A percentile compares a stretch with the other conserved stretches of the same genome.
Conservation (phyloP, 2,113 vertebrate genomes). For the Neodon shergylaensis region DNA sequence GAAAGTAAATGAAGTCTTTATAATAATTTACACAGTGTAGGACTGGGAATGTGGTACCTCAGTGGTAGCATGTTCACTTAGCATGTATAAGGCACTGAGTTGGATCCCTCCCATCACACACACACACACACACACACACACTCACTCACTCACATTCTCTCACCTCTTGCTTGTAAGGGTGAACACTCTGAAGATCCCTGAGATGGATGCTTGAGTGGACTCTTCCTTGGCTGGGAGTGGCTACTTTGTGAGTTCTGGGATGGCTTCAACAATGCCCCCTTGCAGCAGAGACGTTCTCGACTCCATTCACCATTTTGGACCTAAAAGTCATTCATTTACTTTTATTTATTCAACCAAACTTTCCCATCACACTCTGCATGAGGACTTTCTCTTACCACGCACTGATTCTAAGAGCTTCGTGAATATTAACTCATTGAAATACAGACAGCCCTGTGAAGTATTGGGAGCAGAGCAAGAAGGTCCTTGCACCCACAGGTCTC, state of each 20-base stretch:
- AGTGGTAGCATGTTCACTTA: background rate
- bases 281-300: slow-evolving; percentile 17
- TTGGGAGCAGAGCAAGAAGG: background rate
- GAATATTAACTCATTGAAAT: background rate
- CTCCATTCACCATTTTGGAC: background rate
- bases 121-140: background rate
- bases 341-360: background rate
- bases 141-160: background rate
- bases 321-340: slow-evolving; percentile 47
- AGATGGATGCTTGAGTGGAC: slow-evolving; percentile 2
- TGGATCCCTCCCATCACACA: background rate
- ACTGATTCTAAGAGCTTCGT: background rate
- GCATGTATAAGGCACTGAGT: background rate
- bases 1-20: background rate
- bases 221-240: background rate
- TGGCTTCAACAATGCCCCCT: background rate
- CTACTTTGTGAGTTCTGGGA: background rate
- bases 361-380: background rate
- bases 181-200: background rate
- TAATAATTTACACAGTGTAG: background rate
- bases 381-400: background rate
- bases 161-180: slow-evolving; percentile 45
- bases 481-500: background rate
- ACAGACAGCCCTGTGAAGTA: background rate
- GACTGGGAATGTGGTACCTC: background rate